phyloP scores from a whole-genome alignment of 2,888 invertebrate genomes.

The Helleia helle region DNA sequence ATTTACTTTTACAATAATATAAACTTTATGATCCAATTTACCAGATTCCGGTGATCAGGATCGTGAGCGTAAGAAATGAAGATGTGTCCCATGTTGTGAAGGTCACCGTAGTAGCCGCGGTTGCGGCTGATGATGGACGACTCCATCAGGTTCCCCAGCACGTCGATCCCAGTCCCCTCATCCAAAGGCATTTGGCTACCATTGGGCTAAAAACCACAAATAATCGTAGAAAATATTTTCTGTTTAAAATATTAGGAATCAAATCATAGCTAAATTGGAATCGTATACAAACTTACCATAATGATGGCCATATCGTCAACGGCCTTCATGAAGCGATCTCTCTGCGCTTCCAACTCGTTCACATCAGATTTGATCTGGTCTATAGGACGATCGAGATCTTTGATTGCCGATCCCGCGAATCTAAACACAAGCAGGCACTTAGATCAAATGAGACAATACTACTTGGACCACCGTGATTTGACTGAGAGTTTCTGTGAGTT shows the following conservation, averaged over 20 bases:
- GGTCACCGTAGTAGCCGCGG: constrained; percentile 80
- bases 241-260: no score
- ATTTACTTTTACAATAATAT: neutral
- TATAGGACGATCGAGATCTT: constrained; percentile 75
- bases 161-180: constrained; percentile 82
- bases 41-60: constrained; percentile 74
- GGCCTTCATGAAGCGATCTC: constrained; percentile 78
- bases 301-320: constrained; percentile 55
- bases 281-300: constrained; percentile 17
- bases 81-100: constrained; percentile 89
- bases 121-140: constrained; percentile 81
- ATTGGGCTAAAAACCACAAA: constrained; percentile 53
- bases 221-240: neutral
- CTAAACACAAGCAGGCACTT: constrained; percentile 18
- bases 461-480: no score
- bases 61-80: constrained; percentile 85
- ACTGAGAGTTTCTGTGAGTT: no score
- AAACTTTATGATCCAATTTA: neutral
- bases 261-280: neutral
- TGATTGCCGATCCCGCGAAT: constrained; percentile 61
- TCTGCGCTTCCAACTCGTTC: constrained; percentile 79
- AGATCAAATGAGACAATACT: no score
- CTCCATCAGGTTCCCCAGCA: constrained; percentile 86
- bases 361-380: constrained; percentile 78
- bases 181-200: constrained; percentile 73